Evolutionary conservation across 2,888 invertebrate species (phyloP), one percentile per base, ranked within the genome.

Genomic region (Pilophorus perplexus): DNA sequence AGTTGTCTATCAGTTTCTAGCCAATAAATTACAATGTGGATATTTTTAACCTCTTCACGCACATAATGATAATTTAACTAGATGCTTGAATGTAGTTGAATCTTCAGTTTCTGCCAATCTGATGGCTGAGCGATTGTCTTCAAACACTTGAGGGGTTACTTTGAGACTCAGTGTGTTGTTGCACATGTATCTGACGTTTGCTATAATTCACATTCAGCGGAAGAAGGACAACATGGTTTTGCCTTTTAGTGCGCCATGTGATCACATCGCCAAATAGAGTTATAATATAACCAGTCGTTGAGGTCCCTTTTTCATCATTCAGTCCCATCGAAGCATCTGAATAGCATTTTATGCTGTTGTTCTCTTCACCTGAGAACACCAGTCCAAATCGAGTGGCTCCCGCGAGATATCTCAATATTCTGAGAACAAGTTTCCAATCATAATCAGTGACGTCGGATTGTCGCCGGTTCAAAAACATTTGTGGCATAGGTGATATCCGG

Each of bases 131-230:
- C n/a, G n/a, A n/a, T n/a, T n/a, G n/a, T n/a, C n/a, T n/a, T n/a
- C n/a, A n/a, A n/a, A n/a, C n/a, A n/a, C n/a, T n/a, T n/a, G n/a
- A n/a, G n/a, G n/a, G n/a, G n/a, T n/a, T n/a, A n/a, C n/a, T n/a
- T n/a, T n/a, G n/a, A n/a, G n/a, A n/a, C n/a, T n/a, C n/a, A n/a
- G n/a, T n/a, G n/a, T n/a, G n/a, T n/a, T n/a, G n/a, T n/a, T n/a
- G n/a, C n/a, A n/a, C n/a, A n/a, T n/a, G n/a, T n/a, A n/a, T n/a
- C n/a, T n/a, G n/a, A n/a, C n/a, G n/a, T n/a, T n/a, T n/a, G n/a
- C n/a, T n/a, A n/a, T n/a, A n/a, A 46, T 46, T 46, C 46, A 5
- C 14, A 12, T 46, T 46, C 46, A 14, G 46, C 46, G 5, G 46
- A 46, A 3, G 46, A 46, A 46, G 18, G 18, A 22, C 18, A 46